Conservation (phyloP, 2,113 vertebrate genomes). For the Urocitellus parryii region DNA sequence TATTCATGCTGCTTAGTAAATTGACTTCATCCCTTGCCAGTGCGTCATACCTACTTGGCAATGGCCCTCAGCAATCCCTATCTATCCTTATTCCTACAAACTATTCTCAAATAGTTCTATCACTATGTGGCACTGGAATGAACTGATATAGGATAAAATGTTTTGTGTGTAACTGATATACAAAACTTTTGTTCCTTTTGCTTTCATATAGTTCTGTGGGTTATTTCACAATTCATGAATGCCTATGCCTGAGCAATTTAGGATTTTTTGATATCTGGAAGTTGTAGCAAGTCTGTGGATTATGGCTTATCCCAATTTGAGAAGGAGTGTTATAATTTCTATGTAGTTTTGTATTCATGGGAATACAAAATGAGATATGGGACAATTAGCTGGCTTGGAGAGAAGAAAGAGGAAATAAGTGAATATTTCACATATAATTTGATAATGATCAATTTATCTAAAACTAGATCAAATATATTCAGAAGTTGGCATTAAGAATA, state of each 20-base stretch:
- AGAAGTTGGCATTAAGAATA: neutral
- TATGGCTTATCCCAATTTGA: neutral
- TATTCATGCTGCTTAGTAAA: neutral
- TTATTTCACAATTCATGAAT: neutral
- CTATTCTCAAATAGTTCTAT: neutral
- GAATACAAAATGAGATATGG: neutral
- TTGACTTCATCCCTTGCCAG: neutral
- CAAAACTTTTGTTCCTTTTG: neutral
- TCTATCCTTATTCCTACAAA: neutral
- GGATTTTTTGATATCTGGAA: neutral
- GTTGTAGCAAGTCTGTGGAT: neutral
- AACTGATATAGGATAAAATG: neutral
- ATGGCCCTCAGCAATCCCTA: no score
- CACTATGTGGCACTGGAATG: neutral
- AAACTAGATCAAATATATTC: conserved; percentile 43
- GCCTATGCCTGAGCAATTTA: neutral
- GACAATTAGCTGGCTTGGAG: neutral
- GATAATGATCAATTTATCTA: neutral
- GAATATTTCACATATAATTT: conserved; percentile 53
- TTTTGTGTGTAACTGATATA: neutral
- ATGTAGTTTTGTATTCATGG: neutral
- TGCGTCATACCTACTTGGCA: no score
- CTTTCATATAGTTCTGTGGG: neutral
- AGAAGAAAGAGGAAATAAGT: neutral
- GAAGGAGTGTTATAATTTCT: neutral